Percentiles rank a stretch among this genome's conserved stretches.
Evolutionary conservation across 2,113 vertebrate species (phyloP).

Genomic region (Parus major): DNA sequence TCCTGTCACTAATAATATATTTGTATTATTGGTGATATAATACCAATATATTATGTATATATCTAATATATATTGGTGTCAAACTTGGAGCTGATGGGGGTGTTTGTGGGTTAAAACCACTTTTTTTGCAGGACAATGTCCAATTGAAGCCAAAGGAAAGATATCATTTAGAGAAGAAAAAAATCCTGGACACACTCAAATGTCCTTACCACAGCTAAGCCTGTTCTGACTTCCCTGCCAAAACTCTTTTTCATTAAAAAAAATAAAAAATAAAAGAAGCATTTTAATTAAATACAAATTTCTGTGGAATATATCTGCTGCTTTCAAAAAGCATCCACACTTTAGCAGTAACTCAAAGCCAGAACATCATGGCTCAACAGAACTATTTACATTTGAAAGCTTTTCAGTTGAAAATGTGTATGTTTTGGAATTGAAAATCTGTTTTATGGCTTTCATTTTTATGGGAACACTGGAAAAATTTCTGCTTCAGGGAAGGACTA

Average conservation of each 20-base stretch:
- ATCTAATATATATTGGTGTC: background rate
- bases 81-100: background rate
- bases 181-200: background rate
- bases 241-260: background rate
- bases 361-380: slow-evolving; percentile 2
- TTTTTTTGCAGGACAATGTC: background rate
- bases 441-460: slow-evolving; percentile 54
- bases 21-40: background rate
- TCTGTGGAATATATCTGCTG: background rate
- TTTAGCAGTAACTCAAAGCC: background rate
- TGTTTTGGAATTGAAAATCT: slow-evolving; percentile 57
- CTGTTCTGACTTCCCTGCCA: background rate
- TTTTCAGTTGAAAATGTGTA: slow-evolving; percentile 40
- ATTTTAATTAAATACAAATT: slow-evolving; percentile 20
- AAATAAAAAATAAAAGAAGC: background rate
- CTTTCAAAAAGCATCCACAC: background rate
- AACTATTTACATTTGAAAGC: slow-evolving; percentile 48
- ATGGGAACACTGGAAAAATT: slow-evolving; percentile 41
- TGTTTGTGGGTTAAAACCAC: background rate
- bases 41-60: no score
- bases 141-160: background rate
- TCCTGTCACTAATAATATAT: background rate
- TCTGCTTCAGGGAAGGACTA: slow-evolving; percentile 7
- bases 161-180: background rate
- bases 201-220: background rate